phyloP scores from a whole-genome alignment of 2,888 invertebrate species.

The Thereva unica region DNA sequence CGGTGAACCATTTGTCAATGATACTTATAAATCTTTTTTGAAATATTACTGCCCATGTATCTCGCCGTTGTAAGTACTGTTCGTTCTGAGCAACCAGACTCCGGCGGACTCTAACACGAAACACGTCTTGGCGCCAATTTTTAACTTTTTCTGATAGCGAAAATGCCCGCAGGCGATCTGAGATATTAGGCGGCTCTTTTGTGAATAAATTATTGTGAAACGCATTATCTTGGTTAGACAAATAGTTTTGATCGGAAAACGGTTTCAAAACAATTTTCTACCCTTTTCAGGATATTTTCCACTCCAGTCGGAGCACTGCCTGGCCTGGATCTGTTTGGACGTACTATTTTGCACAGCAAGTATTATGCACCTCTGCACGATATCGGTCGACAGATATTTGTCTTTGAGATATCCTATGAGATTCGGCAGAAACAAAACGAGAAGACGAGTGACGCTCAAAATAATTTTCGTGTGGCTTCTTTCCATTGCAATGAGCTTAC shows the following conservation, averaged over 20 bases:
- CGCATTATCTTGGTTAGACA: background rate
- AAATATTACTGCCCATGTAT: no score
- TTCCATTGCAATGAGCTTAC: constrained; percentile 89
- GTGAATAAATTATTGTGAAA: no score
- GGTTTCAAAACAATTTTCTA: background rate
- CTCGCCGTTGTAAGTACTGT: no score
- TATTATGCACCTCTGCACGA: constrained; percentile 96
- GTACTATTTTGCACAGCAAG: constrained; percentile 96
- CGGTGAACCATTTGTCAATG: no score
- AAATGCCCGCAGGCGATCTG: no score
- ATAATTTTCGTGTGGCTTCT: constrained; percentile 93
- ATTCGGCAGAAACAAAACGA: constrained; percentile 86
- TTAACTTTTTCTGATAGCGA: no score
- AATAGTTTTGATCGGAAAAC: background rate
- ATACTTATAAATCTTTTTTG: no score
- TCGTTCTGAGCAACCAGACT: no score
- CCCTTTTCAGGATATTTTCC: constrained; percentile 76
- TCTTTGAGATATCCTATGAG: constrained; percentile 92
- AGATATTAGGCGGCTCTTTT: no score
- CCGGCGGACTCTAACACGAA: no score
- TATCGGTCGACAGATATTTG: constrained; percentile 92
- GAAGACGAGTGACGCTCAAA: constrained; percentile 82
- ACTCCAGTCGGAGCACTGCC: constrained; percentile 80
- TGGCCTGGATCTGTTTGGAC: constrained; percentile 94
- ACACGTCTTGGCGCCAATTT: no score